phyloP scores from a whole-genome alignment of 2,113 vertebrate species.

The Leucosticte australis region DNA sequence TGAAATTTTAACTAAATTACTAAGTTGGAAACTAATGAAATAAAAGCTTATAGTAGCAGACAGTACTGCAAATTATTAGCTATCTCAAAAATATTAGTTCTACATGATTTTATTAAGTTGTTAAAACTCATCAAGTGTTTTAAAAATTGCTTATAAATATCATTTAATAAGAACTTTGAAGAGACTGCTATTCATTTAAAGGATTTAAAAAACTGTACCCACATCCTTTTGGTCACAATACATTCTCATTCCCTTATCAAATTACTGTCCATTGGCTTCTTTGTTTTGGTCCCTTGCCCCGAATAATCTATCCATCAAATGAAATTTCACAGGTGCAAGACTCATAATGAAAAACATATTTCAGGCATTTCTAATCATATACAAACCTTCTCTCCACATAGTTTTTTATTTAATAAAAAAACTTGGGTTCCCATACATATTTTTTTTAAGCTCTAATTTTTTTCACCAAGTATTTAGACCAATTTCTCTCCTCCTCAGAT shows the following conservation, averaged over 20 bases:
- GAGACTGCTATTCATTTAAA: neutral
- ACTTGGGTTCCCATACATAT: neutral
- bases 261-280: neutral
- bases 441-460: neutral
- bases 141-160: neutral
- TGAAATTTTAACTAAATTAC: neutral
- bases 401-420: neutral
- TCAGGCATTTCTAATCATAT: neutral
- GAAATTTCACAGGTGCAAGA: neutral
- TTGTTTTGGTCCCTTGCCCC: neutral
- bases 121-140: neutral
- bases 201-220: neutral
- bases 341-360: neutral
- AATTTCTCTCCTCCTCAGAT: neutral
- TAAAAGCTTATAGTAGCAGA: neutral
- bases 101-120: neutral
- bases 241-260: neutral
- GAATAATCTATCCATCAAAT: neutral
- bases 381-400: neutral
- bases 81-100: neutral
- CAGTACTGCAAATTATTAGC: neutral
- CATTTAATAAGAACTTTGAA: neutral
- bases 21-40: neutral
- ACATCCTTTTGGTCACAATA: neutral
- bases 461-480: neutral